These are phyloP conservation scores for Leptonema lineaticorne DNA, from an alignment of 1,140 invertebrate species.

Conservation along the genomic window DNA sequence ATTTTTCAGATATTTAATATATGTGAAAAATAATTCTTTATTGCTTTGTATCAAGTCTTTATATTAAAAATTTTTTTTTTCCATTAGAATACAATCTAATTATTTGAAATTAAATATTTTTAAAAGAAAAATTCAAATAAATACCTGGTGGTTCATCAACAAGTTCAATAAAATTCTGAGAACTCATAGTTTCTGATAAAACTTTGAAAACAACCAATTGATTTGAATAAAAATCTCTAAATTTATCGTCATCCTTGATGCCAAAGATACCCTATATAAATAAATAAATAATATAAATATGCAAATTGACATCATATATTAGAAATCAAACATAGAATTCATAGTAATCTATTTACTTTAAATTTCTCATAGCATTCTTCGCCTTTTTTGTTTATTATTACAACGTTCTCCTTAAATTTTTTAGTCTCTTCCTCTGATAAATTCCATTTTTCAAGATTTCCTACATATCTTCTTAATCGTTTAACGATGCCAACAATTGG, in stretches of 20 bases:
- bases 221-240: conserved; percentile 51
- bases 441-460: conserved; percentile 72
- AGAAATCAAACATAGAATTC: neutral
- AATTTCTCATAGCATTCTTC: conserved; percentile 65
- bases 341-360: conserved; percentile 52
- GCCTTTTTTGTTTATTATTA: conserved; percentile 66
- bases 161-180: conserved; percentile 49
- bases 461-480: conserved; percentile 70
- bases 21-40: neutral
- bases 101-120: neutral
- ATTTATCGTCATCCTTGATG: conserved; percentile 48
- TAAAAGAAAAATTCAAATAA: neutral
- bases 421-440: conserved; percentile 62
- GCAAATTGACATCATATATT: no score
- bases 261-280: conserved; percentile 49
- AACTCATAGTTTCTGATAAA: conserved; percentile 45
- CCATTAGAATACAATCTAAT: neutral
- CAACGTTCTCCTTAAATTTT: conserved; percentile 65
- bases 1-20: no score
- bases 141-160: conserved; percentile 52
- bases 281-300: no score
- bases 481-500: conserved; percentile 77
- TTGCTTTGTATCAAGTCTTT: neutral
- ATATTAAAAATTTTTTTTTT: neutral
- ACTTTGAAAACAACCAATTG: conserved; percentile 49